A percentile compares a stretch with the other conserved stretches of the same genome.
Evolutionary conservation across 2,113 vertebrate genomes (phyloP).

Genomic region (Centropus unirufus): DNA sequence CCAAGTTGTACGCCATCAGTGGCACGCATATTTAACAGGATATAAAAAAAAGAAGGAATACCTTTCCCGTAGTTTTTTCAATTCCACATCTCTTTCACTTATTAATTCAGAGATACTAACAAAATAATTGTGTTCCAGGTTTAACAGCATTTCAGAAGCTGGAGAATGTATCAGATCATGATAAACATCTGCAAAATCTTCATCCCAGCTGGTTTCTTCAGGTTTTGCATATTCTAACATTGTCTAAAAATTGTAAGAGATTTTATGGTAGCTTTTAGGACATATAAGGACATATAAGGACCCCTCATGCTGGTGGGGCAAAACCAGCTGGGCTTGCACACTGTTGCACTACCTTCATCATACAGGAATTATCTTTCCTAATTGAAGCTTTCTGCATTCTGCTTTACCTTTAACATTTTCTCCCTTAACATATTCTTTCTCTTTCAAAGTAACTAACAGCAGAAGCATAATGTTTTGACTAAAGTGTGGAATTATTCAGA

Average conservation of each 20-base stretch:
- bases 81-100: slow-evolving; percentile 94
- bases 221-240: slow-evolving; percentile 89
- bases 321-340: neutral
- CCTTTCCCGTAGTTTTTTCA: slow-evolving; percentile 96
- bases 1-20: neutral
- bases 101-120: slow-evolving; percentile 97
- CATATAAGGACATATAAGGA: neutral
- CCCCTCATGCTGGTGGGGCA: neutral
- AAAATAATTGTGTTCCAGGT: slow-evolving; percentile 97
- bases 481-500: neutral
- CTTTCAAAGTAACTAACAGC: neutral
- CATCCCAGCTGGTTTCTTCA: slow-evolving; percentile 95
- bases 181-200: slow-evolving; percentile 97
- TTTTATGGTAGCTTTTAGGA: neutral
- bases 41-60: slow-evolving; percentile 25
- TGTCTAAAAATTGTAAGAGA: slow-evolving; percentile 75
- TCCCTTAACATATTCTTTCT: neutral
- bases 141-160: slow-evolving; percentile 94
- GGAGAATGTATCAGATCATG: slow-evolving; percentile 98
- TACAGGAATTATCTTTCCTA: neutral
- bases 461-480: neutral
- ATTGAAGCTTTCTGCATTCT: neutral
- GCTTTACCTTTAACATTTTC: neutral
- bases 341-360: neutral
- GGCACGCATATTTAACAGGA: neutral